A percentile compares a stretch with the other conserved stretches of the same genome.
Evolutionary conservation across 2,888 invertebrate genomes (phyloP).

Genomic region (Beris morrisii): DNA sequence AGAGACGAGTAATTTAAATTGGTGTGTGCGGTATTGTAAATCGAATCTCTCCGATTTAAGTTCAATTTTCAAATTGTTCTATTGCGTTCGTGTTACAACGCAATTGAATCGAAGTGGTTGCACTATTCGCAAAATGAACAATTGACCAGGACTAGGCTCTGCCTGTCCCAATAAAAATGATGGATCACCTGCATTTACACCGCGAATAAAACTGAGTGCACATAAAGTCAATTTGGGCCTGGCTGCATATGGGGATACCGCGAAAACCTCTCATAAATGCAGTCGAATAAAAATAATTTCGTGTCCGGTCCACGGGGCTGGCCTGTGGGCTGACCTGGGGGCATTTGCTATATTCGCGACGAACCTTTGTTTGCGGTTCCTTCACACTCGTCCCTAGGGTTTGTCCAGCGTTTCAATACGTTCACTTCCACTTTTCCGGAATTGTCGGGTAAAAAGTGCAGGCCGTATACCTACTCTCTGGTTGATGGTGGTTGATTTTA

Average conservation of each 20-base stretch:
- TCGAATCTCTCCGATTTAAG: too few species aligned
- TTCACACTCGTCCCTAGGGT: too few species aligned
- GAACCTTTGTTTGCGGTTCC: not conserved
- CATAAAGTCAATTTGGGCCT: slow-evolving; percentile 21
- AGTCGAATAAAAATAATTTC: slow-evolving; percentile 25
- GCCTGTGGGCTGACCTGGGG: not conserved
- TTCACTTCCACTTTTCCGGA: too few species aligned
- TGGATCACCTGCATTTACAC: slow-evolving; percentile 38
- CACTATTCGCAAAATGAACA: not conserved
- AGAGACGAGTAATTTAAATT: too few species aligned
- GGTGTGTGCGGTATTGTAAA: too few species aligned
- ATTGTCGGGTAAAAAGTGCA: too few species aligned
- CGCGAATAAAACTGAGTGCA: slow-evolving; percentile 36
- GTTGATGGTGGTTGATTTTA: slow-evolving; percentile 5
- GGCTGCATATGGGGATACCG: slow-evolving; percentile 29
- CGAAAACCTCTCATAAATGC: slow-evolving; percentile 24
- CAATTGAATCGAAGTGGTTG: too few species aligned
- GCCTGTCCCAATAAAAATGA: slow-evolving; percentile 36
- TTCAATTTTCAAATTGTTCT: too few species aligned
- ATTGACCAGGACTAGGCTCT: slow-evolving; percentile 27
- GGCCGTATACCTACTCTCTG: too few species aligned
- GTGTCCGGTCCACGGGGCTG: not conserved
- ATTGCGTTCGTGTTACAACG: too few species aligned
- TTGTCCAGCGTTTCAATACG: too few species aligned
- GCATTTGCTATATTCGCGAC: slow-evolving; percentile 1